Percentiles rank a stretch among this genome's conserved stretches.
These are phyloP conservation scores for Lasiurus cinereus DNA, from an alignment of 2,113 vertebrate genomes.

Conservation along the genomic window DNA sequence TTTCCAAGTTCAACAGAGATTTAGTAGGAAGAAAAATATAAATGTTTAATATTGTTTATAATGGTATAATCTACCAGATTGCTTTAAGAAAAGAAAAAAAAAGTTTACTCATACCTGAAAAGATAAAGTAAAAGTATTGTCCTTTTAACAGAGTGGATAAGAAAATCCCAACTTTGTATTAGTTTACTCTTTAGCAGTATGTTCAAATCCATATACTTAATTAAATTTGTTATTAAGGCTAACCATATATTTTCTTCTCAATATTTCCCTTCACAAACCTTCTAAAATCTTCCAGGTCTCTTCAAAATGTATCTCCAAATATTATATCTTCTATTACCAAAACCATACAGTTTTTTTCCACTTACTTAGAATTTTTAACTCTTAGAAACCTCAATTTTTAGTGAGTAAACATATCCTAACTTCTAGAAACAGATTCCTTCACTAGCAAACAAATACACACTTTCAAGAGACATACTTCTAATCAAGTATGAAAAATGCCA, in stretches of 20 bases:
- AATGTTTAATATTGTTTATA: not conserved
- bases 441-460: not conserved
- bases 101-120: not conserved
- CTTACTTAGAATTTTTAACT: not conserved
- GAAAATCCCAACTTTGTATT: not conserved
- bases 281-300: not conserved
- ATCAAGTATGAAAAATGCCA: not conserved
- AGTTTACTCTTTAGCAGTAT: not conserved
- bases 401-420: not conserved
- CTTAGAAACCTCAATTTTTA: not conserved
- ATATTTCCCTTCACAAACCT: not conserved
- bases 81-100: not conserved
- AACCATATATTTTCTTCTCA: not conserved
- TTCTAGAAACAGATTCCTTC: not conserved
- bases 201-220: not conserved
- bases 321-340: not conserved
- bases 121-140: not conserved
- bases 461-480: not conserved
- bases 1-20: not conserved
- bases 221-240: not conserved
- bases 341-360: not conserved
- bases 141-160: not conserved
- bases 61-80: not conserved
- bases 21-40: not conserved
- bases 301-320: not conserved